Evolutionary conservation across 2,113 vertebrate genomes (phyloP).

Genomic region (Phyllostomus hastatus): DNA sequence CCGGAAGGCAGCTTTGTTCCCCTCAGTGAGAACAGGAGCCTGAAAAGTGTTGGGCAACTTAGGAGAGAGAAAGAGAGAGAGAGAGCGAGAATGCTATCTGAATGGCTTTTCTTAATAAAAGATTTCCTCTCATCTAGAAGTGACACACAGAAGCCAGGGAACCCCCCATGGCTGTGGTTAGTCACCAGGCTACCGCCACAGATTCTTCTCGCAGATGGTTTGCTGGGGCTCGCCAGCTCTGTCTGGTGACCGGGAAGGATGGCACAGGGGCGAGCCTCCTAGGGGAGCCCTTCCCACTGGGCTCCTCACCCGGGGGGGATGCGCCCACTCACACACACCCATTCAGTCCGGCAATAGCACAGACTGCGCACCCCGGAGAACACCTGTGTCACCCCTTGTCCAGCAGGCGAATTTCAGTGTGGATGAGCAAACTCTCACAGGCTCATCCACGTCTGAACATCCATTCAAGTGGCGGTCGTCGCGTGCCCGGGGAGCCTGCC

Average conservation of each 20-base stretch:
- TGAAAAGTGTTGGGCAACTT: not conserved
- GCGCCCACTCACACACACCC: not conserved
- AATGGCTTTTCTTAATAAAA: not conserved
- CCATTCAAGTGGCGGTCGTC: fast-evolving
- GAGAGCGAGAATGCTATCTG: not conserved
- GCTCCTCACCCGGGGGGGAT: not conserved
- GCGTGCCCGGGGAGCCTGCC: fast-evolving
- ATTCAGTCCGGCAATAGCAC: too few species aligned
- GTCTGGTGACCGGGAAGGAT: not conserved
- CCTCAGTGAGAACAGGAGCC: not conserved
- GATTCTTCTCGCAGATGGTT: not conserved
- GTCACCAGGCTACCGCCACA: not conserved
- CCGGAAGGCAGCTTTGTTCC: not conserved
- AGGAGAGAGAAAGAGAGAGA: not conserved
- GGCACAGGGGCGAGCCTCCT: not conserved
- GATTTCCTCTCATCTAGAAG: not conserved
- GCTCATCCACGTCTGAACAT: not conserved
- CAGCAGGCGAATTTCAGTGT: not conserved
- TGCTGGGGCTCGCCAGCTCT: not conserved
- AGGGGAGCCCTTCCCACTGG: not conserved
- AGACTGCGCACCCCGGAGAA: not conserved
- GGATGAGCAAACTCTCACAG: not conserved
- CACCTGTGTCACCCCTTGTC: fast-evolving
- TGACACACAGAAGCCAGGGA: not conserved
- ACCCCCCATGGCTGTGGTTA: not conserved